Evolutionary conservation across 2,888 invertebrate genomes (phyloP).

Genomic region (Lissonota sp.): DNA sequence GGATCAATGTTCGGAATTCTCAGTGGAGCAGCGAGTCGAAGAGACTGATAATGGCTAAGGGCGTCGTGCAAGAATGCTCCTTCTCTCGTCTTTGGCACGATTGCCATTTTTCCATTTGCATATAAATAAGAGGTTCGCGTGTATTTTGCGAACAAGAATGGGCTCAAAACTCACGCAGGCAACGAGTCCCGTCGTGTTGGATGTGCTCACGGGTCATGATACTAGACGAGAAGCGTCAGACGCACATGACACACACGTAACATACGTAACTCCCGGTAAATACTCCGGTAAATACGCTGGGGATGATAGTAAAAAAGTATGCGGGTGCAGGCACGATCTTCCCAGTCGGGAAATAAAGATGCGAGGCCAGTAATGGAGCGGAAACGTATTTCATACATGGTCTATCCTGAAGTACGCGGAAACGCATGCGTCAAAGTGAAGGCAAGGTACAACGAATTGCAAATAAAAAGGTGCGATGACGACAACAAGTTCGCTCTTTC

Average conservation of each 20-base stretch:
- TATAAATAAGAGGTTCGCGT: conserved; percentile 73
- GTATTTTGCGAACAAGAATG: conserved; percentile 30
- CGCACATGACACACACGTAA: conserved; percentile 34
- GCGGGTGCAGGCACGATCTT: conserved; percentile 29
- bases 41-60: conserved; percentile 32
- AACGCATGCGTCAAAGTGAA: neutral
- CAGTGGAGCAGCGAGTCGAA: conserved; percentile 12
- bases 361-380: conserved; percentile 50
- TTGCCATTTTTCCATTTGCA: conserved; percentile 76
- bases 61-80: conserved; percentile 60
- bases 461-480: too few relatives aligned
- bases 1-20: conserved; percentile 37
- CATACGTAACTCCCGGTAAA: conserved; percentile 13
- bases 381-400: conserved; percentile 47
- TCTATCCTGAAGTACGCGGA: conserved; percentile 31
- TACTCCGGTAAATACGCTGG: conserved; percentile 13
- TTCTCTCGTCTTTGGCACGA: conserved; percentile 52
- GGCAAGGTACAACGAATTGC: too few relatives aligned
- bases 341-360: conserved; percentile 39
- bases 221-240: conserved; percentile 43
- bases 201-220: conserved; percentile 51
- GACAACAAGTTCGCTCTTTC: too few relatives aligned
- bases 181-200: conserved; percentile 31
- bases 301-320: neutral
- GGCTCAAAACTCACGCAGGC: conserved; percentile 14